Percentiles rank a stretch among this genome's conserved stretches.
phyloP scores from a whole-genome alignment of 2,113 vertebrate species.

The Phrynocephalus versicolor region DNA sequence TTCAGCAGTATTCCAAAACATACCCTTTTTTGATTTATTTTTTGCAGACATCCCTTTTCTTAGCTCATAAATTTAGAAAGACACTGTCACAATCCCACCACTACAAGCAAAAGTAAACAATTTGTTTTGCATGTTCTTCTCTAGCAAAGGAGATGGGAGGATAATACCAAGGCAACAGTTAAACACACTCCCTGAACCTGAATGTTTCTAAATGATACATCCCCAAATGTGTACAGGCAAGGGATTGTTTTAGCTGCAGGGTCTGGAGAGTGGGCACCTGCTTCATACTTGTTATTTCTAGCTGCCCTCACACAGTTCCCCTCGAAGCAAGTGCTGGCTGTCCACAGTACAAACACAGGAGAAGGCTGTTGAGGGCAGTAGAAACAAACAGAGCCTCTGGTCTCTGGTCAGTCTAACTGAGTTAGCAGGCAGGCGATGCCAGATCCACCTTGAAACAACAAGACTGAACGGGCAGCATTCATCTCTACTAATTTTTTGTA shows the following conservation, averaged over 20 bases:
- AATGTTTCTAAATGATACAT: not conserved
- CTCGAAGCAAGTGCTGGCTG: not conserved
- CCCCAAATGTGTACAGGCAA: not conserved
- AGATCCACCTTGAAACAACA: not conserved
- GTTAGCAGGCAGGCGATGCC: not conserved
- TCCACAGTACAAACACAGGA: not conserved
- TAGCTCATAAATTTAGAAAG: not conserved
- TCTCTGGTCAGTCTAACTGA: no score
- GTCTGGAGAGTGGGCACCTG: not conserved
- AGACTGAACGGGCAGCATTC: not conserved
- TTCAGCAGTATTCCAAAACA: not conserved
- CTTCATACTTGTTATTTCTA: not conserved
- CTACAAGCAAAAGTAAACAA: not conserved
- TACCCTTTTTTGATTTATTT: no score
- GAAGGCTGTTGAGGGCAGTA: not conserved
- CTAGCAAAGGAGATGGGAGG: not conserved
- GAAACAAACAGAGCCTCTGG: not conserved
- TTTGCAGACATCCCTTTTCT: not conserved
- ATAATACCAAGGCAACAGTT: not conserved
- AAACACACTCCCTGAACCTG: not conserved
- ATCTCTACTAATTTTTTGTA: not conserved
- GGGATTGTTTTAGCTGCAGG: not conserved
- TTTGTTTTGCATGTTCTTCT: not conserved
- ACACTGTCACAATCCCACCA: not conserved
- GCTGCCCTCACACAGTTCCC: not conserved